Percentiles rank a stretch among this genome's conserved stretches.
These are phyloP conservation scores for Heliconius eleuchia DNA, from an alignment of 1,140 invertebrate species.

Conservation along the genomic window DNA sequence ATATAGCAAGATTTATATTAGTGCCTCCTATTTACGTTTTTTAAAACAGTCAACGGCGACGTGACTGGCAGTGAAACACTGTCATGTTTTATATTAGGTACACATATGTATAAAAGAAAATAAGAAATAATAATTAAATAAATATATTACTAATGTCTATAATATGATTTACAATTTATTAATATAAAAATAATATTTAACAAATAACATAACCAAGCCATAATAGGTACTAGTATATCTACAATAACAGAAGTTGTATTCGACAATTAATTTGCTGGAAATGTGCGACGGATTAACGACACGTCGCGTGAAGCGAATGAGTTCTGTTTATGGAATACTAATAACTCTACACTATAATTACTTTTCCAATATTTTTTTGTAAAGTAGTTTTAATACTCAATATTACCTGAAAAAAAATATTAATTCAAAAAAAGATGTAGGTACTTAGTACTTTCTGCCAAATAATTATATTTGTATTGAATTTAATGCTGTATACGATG, in stretches of 20 bases:
- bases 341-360: neutral
- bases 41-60: no score
- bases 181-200: neutral
- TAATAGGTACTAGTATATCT: neutral
- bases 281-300: conserved; percentile 1
- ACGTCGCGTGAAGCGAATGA: conserved; percentile 10
- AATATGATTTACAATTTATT: neutral
- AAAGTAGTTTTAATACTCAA: neutral
- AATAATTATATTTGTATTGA: no score
- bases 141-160: neutral
- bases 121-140: no score
- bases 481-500: no score
- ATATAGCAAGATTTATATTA: no score
- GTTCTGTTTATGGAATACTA: neutral
- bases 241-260: neutral
- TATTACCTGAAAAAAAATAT: no score
- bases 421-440: no score
- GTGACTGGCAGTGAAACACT: no score
- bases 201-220: neutral
- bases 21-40: no score
- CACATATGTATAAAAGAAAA: no score
- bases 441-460: no score
- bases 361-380: neutral
- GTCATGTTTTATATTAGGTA: no score
- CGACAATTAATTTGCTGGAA: neutral